Evolutionary conservation across 1,140 invertebrate species (phyloP).

Genomic region (Teleogryllus occipitalis): DNA sequence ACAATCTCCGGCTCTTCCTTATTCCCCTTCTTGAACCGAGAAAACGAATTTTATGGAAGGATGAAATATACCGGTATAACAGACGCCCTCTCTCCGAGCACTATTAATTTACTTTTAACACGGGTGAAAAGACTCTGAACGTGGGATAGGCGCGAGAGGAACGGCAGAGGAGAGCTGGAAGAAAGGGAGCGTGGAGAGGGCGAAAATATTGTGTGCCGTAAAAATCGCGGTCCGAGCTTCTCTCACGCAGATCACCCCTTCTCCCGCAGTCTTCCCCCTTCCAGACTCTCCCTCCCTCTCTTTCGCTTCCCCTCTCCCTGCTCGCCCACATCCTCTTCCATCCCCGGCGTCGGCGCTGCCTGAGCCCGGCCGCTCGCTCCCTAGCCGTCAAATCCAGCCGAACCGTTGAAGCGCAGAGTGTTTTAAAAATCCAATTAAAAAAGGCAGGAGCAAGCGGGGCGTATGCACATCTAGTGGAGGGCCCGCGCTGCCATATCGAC

Average conservation of each 20-base stretch:
- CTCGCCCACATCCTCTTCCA: not conserved
- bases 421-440: constrained; percentile 18
- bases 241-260: constrained; percentile 25
- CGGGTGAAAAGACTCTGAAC: not conserved
- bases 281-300: constrained; percentile 17
- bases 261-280: constrained; percentile 17
- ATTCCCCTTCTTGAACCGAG: not conserved
- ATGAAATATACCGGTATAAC: not conserved
- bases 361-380: not conserved
- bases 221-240: constrained; percentile 33
- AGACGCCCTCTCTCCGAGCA: not conserved
- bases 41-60: not conserved
- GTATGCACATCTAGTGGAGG: constrained; percentile 10
- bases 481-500: constrained; percentile 3
- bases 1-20: not conserved
- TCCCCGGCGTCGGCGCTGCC: not conserved
- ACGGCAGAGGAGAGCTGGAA: constrained; percentile 15
- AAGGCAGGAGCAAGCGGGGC: constrained; percentile 13
- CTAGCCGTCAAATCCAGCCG: constrained; percentile 13
- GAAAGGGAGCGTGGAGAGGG: constrained; percentile 24
- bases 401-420: constrained; percentile 10
- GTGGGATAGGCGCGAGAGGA: not conserved
- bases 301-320: constrained; percentile 16
- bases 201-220: constrained; percentile 37
- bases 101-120: constrained; percentile 6